phyloP scores from a whole-genome alignment of 2,113 vertebrate species.

The Orientallactaga bullata region DNA sequence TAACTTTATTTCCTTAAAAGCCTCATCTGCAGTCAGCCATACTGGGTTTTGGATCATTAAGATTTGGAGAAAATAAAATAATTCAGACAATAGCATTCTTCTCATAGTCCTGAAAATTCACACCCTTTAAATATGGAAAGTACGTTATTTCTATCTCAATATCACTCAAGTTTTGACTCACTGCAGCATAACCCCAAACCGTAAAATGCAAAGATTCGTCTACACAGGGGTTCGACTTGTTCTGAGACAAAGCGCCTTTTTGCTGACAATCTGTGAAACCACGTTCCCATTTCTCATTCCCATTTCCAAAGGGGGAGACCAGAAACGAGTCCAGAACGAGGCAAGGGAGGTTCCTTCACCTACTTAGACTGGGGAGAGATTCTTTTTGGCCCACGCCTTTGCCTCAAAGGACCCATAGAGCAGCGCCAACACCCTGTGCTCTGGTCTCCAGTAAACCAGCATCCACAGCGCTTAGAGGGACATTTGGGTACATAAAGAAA shows the following conservation, averaged over 20 bases:
- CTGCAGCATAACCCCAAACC: background rate
- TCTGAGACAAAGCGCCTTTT: background rate
- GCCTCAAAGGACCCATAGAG: accelerated
- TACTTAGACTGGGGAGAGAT: too few species aligned
- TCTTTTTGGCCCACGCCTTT: too few species aligned
- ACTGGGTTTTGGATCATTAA: accelerated
- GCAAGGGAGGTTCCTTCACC: too few species aligned
- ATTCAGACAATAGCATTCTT: background rate
- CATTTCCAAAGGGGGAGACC: background rate
- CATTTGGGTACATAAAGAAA: too few species aligned
- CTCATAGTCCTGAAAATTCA: background rate
- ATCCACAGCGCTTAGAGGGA: background rate
- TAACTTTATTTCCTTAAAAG: background rate
- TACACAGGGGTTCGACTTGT: background rate
- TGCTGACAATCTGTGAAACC: background rate
- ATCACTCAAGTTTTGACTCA: background rate
- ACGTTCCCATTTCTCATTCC: background rate
- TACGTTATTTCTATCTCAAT: background rate
- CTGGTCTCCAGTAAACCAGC: accelerated
- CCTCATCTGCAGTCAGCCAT: too few species aligned
- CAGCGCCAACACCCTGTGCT: accelerated
- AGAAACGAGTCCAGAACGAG: too few species aligned
- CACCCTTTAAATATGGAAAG: background rate
- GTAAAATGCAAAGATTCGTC: background rate
- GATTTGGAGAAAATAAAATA: background rate